Percentiles rank a stretch among this genome's conserved stretches.
These are phyloP conservation scores for Calyptommatus sinebrachiatus DNA, from an alignment of 2,113 vertebrate genomes.

Conservation along the genomic window DNA sequence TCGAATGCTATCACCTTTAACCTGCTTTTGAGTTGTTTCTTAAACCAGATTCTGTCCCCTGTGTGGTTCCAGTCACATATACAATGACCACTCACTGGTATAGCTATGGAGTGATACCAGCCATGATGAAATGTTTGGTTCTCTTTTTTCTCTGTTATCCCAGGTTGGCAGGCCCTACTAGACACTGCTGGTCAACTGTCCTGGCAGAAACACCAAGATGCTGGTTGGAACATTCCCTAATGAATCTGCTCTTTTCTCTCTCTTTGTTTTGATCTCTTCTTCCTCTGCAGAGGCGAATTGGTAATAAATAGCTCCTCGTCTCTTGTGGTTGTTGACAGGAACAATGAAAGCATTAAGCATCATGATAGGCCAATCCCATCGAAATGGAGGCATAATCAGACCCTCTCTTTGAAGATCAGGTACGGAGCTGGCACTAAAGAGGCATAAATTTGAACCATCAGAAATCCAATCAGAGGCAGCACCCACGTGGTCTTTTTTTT, in stretches of 20 bases:
- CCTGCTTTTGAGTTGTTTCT: no score
- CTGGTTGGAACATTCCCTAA: slow-evolving; percentile 59
- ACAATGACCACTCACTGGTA: background rate
- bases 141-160: slow-evolving; percentile 58
- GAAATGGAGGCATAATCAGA: slow-evolving; percentile 81
- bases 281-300: slow-evolving; percentile 68
- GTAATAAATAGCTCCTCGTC: slow-evolving; percentile 75
- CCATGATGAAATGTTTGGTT: background rate
- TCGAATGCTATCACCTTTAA: no score
- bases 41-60: no score
- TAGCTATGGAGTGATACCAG: background rate
- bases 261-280: slow-evolving; percentile 32
- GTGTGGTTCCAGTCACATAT: background rate
- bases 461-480: background rate
- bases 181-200: slow-evolving; percentile 63
- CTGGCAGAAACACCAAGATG: slow-evolving; percentile 52
- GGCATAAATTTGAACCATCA: background rate
- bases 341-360: slow-evolving; percentile 76
- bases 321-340: slow-evolving; percentile 75
- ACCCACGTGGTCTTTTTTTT: no score
- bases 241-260: slow-evolving; percentile 34
- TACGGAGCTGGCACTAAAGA: slow-evolving; percentile 60
- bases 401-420: slow-evolving; percentile 81
- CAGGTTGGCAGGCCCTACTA: slow-evolving; percentile 59
- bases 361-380: slow-evolving; percentile 69